phyloP scores from a whole-genome alignment of 2,888 invertebrate species.

The Esperia sulphurella region DNA sequence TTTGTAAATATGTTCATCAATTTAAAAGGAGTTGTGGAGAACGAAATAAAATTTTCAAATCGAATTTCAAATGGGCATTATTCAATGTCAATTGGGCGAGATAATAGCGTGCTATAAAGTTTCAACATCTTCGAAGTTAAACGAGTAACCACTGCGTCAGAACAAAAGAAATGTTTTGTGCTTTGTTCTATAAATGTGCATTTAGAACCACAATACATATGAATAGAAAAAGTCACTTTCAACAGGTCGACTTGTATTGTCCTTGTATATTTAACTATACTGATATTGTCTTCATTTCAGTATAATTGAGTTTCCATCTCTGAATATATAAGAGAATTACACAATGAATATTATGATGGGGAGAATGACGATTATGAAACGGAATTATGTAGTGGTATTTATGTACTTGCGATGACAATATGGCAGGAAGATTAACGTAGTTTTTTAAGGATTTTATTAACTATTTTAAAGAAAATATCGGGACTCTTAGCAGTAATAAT shows the following conservation, averaged over 20 bases:
- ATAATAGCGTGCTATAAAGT: constrained; percentile 30
- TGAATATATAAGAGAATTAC: constrained; percentile 12
- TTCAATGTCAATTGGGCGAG: constrained; percentile 23
- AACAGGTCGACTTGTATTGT: background rate
- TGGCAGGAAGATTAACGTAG: too few species aligned
- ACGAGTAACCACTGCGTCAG: constrained; percentile 14
- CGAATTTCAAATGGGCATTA: constrained; percentile 20
- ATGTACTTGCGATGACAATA: too few species aligned
- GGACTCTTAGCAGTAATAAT: too few species aligned
- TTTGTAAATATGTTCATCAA: too few species aligned
- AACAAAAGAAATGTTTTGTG: constrained; percentile 20
- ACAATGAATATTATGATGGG: too few species aligned
- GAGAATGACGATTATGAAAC: too few species aligned
- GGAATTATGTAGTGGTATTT: too few species aligned
- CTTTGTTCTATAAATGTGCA: constrained; percentile 16
- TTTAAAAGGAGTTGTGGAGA: constrained; percentile 15
- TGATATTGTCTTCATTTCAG: constrained; percentile 1
- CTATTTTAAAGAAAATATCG: too few species aligned
- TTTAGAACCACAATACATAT: constrained; percentile 16
- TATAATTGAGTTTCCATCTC: constrained; percentile 4
- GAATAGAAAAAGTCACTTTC: constrained; percentile 2
- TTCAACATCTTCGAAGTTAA: constrained; percentile 21
- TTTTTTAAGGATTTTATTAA: too few species aligned
- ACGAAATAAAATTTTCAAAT: constrained; percentile 24
- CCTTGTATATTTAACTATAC: constrained; percentile 3